Evolutionary conservation across 2,113 vertebrate species (phyloP).

Genomic region (Cyphotilapia sp.): DNA sequence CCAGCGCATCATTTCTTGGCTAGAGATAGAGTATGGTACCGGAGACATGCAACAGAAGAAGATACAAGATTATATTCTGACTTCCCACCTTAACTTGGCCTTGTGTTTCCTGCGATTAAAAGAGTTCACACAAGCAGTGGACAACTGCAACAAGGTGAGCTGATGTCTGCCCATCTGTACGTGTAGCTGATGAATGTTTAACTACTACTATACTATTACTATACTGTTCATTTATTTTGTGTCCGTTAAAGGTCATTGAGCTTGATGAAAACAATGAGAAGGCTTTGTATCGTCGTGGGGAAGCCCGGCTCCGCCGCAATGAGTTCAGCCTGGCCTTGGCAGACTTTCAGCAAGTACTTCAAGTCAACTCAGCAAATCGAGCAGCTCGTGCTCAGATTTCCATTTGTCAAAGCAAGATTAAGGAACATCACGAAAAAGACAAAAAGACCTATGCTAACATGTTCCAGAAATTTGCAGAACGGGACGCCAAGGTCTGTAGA

Average conservation of each 20-base stretch:
- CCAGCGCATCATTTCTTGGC: constrained; percentile 85
- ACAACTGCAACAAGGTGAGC: constrained; percentile 91
- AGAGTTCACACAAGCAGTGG: constrained; percentile 81
- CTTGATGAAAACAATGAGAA: constrained; percentile 87
- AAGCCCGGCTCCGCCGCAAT: constrained; percentile 83
- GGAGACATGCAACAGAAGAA: constrained; percentile 77
- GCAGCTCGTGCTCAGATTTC: constrained; percentile 83
- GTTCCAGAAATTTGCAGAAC: constrained; percentile 95
- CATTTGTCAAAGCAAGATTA: constrained; percentile 84
- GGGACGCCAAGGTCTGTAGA: constrained; percentile 81
- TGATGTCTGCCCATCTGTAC: not conserved
- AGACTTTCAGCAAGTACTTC: constrained; percentile 86
- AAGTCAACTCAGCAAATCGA: constrained; percentile 85
- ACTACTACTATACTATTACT: not conserved
- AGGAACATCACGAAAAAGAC: constrained; percentile 89
- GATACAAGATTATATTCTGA: constrained; percentile 77
- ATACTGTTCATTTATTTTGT: not conserved
- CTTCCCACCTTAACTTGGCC: constrained; percentile 89
- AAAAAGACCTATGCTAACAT: constrained; percentile 92
- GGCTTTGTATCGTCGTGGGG: constrained; percentile 85
- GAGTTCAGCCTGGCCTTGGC: constrained; percentile 84
- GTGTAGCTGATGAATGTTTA: not conserved
- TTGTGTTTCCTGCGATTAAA: constrained; percentile 87
- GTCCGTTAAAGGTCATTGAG: constrained; percentile 76
- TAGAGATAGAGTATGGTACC: constrained; percentile 86